Conservation (phyloP, 2,113 vertebrate species). For the cat (Felis catus) region DNA sequence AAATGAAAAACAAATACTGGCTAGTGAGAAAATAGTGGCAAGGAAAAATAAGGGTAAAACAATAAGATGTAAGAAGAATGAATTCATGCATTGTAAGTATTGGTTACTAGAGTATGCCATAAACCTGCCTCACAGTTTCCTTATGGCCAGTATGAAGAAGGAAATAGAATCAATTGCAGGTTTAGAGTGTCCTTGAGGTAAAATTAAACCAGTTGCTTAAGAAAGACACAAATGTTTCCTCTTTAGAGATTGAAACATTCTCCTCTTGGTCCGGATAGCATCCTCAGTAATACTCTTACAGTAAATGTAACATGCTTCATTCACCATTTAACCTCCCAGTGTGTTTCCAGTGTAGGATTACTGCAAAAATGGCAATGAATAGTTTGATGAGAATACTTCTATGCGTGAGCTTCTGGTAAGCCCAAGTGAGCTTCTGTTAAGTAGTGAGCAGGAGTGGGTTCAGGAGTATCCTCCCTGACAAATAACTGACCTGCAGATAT, state of each 20-base stretch:
- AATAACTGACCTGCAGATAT: not conserved
- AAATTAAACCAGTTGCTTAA: slow-evolving; percentile 10
- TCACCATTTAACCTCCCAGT: not conserved
- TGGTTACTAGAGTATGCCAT: not conserved
- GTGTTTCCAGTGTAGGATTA: not conserved
- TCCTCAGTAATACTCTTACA: not conserved
- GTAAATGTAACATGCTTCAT: not conserved
- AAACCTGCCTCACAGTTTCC: not conserved
- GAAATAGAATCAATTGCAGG: not conserved
- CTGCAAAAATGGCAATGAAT: not conserved
- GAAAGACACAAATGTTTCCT: not conserved
- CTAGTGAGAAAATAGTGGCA: not conserved
- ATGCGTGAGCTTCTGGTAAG: not conserved
- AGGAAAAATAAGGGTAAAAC: not conserved
- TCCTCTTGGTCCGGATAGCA: not conserved
- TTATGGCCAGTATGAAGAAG: not conserved
- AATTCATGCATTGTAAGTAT: not conserved
- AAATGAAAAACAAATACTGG: slow-evolving; percentile 10
- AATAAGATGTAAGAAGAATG: not conserved
- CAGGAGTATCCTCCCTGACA: not conserved
- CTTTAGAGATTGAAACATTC: not conserved
- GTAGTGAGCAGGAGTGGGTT: not conserved
- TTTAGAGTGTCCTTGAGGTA: not conserved
- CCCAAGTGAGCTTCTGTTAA: not conserved
- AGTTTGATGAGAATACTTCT: not conserved